Percentiles rank a stretch among this genome's conserved stretches.
Evolutionary conservation across 2,888 invertebrate species (phyloP).

Genomic region (Ichneumon xanthorius): DNA sequence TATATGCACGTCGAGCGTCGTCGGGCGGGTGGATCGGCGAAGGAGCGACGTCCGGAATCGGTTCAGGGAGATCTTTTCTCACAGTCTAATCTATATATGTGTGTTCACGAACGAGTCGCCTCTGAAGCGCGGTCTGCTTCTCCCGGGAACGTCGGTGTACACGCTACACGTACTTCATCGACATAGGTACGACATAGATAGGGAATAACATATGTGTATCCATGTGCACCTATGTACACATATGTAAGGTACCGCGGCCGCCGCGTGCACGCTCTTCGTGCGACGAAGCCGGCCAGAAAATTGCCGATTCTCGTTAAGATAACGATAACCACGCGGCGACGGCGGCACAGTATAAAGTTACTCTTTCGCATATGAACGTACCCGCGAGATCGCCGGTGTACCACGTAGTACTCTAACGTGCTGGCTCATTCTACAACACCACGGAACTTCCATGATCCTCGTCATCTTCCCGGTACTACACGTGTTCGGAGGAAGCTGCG

Average conservation of each 20-base stretch:
- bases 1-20: constrained; percentile 35
- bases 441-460: constrained; percentile 34
- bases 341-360: constrained; percentile 69
- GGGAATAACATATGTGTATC: constrained; percentile 16
- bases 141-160: constrained; percentile 29
- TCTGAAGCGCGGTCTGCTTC: constrained; percentile 20
- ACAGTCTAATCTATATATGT: constrained; percentile 55
- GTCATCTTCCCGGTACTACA: constrained; percentile 53
- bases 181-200: constrained; percentile 16
- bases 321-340: constrained; percentile 75
- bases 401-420: constrained; percentile 54
- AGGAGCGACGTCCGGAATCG: constrained; percentile 63
- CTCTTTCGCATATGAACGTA: constrained; percentile 55
- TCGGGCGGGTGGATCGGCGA: constrained; percentile 53
- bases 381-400: constrained; percentile 46
- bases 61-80: constrained; percentile 67
- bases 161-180: constrained; percentile 40
- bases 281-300: constrained; percentile 74
- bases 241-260: constrained; percentile 15
- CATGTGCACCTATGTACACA: not conserved
- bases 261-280: constrained; percentile 61
- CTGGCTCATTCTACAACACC: constrained; percentile 42
- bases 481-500: constrained; percentile 27
- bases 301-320: constrained; percentile 82
- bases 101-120: constrained; percentile 12